phyloP scores from a whole-genome alignment of 1,140 invertebrate species.

The Maniola jurtina region DNA sequence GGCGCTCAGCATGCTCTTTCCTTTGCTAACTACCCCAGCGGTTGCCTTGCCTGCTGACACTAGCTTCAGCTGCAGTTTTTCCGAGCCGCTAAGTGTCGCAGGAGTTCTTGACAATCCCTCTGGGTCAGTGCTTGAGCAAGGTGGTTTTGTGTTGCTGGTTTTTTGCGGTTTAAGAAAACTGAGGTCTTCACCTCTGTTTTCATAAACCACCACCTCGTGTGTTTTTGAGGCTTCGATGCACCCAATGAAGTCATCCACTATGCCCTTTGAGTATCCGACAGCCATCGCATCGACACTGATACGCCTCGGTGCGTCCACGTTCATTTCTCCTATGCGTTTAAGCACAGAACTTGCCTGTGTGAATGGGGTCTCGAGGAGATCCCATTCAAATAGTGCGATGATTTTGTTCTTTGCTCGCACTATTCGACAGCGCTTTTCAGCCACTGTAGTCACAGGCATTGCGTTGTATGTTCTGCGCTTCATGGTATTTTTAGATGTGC shows the following conservation, averaged over 20 bases:
- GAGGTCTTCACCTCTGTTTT: slow-evolving; percentile 29
- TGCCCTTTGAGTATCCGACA: slow-evolving; percentile 15
- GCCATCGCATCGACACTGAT: slow-evolving; percentile 31
- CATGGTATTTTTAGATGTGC: slow-evolving; percentile 5
- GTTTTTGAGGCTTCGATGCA: slow-evolving; percentile 22
- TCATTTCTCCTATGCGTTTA: neutral
- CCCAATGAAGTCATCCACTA: slow-evolving; percentile 15
- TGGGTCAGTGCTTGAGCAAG: too few relatives aligned
- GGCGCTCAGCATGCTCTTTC: too few relatives aligned
- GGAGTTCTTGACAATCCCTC: too few relatives aligned
- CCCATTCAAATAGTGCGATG: slow-evolving; percentile 13
- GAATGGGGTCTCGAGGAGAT: slow-evolving; percentile 13
- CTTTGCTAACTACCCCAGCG: too few relatives aligned
- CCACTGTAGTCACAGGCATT: slow-evolving; percentile 8
- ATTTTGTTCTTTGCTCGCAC: slow-evolving; percentile 12
- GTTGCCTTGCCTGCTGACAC: too few relatives aligned
- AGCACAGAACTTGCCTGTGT: slow-evolving; percentile 8
- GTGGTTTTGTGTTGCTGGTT: neutral
- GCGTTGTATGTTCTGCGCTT: slow-evolving; percentile 12
- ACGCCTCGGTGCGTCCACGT: neutral
- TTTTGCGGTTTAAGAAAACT: slow-evolving; percentile 14
- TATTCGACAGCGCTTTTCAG: slow-evolving; percentile 1
- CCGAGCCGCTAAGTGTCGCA: too few relatives aligned
- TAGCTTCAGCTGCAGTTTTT: too few relatives aligned
- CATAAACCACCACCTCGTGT: slow-evolving; percentile 31